Evolutionary conservation across 53 echinoderm and acorn worm genomes (phyloP), one percentile per base, ranked within the genome.

Genomic region (Echinarachnius parma): DNA sequence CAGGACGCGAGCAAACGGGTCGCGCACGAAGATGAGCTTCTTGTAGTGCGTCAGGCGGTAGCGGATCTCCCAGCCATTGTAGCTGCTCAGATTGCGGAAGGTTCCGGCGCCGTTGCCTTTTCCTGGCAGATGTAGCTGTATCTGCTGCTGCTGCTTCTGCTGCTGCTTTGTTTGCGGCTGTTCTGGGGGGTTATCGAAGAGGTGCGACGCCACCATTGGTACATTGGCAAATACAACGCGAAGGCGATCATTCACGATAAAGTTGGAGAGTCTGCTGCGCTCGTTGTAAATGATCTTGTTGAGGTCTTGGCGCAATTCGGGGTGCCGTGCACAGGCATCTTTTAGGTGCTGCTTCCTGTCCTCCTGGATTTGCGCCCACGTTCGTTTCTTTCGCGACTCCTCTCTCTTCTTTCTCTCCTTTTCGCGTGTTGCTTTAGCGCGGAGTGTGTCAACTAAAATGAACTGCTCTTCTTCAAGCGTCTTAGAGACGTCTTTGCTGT

Each of bases 1-100:
- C 7, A 69, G 21, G 21, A 69, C 9, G 19, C 69, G 69, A 1
- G 53, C 69, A 35, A 69, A 69, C 14, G 69, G 69, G 18, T 69
- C 69, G 2, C 69, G 69, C 15, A 69, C 69, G 31, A 69, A 52
- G 9, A 69, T 14, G 10, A 69, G 1, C 24, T 69, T 69, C 23
- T 50, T 69, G 48, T 69, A 69, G 11, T 14, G 10, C 5, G 31
- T 52, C 10, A 69, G 36, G 14, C 69, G 69, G 5, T 34, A 34
- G 1, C 35, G 52, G 24, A 69, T 53, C 23, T 35, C 69, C 15
- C 15, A 13, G 7, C 23, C 22, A 19, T 19, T 24, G 35, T 69
- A 69, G 15, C 33, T 53, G 25, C 53, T 53, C 4, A 69, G 53
- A 69, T 21, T 0, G 31, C 53, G 8, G 21, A 52, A 33, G 5